Evolutionary conservation across 2,888 invertebrate species (phyloP), one percentile per base, ranked within the genome.

Genomic region (Lasioglossum malachurum): DNA sequence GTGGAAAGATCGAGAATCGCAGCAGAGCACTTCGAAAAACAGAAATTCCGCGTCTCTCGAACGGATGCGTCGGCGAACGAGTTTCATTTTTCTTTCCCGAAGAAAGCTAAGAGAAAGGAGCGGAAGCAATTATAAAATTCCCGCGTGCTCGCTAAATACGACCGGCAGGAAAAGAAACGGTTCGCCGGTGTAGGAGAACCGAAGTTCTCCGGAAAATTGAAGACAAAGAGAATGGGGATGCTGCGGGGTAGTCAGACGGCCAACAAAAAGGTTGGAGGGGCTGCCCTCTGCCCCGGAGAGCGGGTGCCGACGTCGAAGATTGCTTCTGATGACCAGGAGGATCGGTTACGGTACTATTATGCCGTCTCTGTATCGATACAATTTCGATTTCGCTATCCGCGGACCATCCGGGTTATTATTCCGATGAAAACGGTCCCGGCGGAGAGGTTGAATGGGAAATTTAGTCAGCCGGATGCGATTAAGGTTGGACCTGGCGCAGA

Each of bases 401-500:
- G 57, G 7, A 64, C 31, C 31, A 72, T 84, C 80, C 80, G 49
- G 72, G 85, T 87, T 87, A 85, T 90, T 85, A 85, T 86, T 80
- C 79, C 84, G 87, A 79, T 78, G 80, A 77, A 86, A 88, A 88
- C 83, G 90, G 77, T 88, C 90, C 90, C 88, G 69, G 44, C 81
- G 82, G 88, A 81, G 72, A 76, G 57, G 71, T 57, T 73, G 84
- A 91, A 91, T 91, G 91, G 90, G 90, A 91, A 91, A 91, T 91
- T 91, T 91, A 91, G 88, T 91, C 91, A 83, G 84, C 64, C 77
- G 87, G 74, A 86, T 83, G 86, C 88, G 91, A 91, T 90, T 91
- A 90, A 91, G 89, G 89, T 85, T 86, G 87, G 76, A 73, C 41
- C 77, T 49, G 79, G 86, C 31, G 86, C 86, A 75, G 88, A 91